These are phyloP conservation scores for Microtus pennsylvanicus DNA, from an alignment of 2,113 vertebrate genomes.

Conservation along the genomic window DNA sequence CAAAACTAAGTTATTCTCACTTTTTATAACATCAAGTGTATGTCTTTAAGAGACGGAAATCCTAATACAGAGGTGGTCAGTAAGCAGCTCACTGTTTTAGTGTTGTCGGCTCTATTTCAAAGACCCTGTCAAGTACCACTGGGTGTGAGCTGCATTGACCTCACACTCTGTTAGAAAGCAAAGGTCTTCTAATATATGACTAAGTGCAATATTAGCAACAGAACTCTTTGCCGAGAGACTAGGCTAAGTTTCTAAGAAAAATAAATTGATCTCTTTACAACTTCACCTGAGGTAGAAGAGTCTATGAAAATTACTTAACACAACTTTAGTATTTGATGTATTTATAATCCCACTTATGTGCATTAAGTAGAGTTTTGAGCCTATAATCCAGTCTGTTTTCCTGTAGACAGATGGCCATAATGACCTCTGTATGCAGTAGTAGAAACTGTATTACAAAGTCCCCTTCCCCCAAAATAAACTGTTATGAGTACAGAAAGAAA, in stretches of 20 bases:
- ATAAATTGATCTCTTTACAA: background rate
- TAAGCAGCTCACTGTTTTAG: conserved; percentile 16
- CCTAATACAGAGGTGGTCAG: background rate
- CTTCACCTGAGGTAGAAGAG: background rate
- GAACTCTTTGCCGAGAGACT: background rate
- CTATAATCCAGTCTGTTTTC: background rate
- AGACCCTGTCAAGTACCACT: background rate
- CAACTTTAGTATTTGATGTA: background rate
- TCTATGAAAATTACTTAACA: background rate
- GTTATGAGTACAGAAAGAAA: background rate
- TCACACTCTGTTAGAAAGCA: background rate
- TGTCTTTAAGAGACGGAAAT: conserved; percentile 8
- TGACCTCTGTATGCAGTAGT: background rate
- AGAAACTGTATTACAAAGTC: background rate
- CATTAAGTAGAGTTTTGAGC: background rate
- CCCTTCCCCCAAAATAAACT: background rate
- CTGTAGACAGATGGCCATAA: background rate
- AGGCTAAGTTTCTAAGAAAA: background rate
- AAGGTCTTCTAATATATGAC: conserved; percentile 22
- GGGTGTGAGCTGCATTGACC: background rate
- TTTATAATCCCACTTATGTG: background rate
- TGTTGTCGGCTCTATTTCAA: conserved; percentile 41
- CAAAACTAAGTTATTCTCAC: background rate
- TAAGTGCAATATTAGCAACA: background rate
- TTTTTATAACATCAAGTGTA: background rate